Evolutionary conservation across 2,113 vertebrate species (phyloP), one percentile per base, ranked within the genome.

Genomic region (Malurus melanocephalus): DNA sequence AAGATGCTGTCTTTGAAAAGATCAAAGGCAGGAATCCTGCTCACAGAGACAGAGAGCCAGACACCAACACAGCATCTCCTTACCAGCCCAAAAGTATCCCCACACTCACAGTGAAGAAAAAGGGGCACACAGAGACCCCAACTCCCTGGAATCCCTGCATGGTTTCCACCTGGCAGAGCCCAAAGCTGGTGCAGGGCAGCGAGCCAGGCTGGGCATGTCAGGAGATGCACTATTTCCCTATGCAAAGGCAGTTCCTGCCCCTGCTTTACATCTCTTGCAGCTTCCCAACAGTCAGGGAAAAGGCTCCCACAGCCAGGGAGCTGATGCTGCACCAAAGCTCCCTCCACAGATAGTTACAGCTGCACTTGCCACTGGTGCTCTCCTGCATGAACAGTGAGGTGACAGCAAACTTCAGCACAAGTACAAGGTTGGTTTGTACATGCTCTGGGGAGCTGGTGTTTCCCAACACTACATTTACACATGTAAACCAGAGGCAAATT

Each of bases 251-350:
- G 65, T n/a, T 87, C n/a, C 89, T 85, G 87, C 43, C 71, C 80
- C 93, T 93, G 62, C 48, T 96, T 94, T 94, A 91, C 90, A 94
- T 92, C 78, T 60, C 42, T 87, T 55, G 33, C 52, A 92, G 51
- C 56, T 88, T 93, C 91, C 46, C 69, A 79, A 42, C 65, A 87
- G 61, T 20, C 60, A 69, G 43, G 49, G 49, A 49, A 91, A 65
- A 48, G 77, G 56, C 49, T 90, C 79, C 67, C 87, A 82, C 66
- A 80, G 64, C n/a, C 48, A 60, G 30, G 32, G n/a, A 84, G 66
- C 49, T 71, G 69, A 77, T 62, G 51, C 62, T 42, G 49, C 45
- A 28, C 22, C 40, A 55, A 59, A 87, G 46, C 3, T 43, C 42
- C 22, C 1, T 12, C 51, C 18, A 1, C 6, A 69, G 48, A n/a